Evolutionary conservation across 2,797 vertebrate genomes (phyloP).

Genomic region (Neoniphon sammara): DNA sequence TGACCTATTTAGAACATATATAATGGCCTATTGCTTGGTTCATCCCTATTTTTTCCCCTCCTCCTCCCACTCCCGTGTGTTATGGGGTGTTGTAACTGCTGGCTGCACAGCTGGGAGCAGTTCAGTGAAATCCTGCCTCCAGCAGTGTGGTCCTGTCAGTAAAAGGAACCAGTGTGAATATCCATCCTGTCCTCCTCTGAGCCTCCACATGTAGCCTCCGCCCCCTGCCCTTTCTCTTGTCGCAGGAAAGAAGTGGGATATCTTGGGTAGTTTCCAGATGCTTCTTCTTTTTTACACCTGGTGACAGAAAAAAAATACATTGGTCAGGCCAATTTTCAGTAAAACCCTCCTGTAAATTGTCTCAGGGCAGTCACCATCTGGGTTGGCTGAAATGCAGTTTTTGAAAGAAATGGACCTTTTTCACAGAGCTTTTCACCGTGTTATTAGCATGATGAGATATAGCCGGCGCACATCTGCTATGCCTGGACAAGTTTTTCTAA

Average conservation of each 20-base stretch:
- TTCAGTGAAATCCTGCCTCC: neutral
- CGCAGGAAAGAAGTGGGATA: neutral
- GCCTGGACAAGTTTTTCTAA: constrained; percentile 31
- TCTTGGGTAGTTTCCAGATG: constrained; percentile 46
- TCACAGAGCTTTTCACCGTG: constrained; percentile 18
- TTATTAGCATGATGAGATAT: constrained; percentile 8
- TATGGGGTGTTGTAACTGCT: neutral
- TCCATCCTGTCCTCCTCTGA: too few species aligned
- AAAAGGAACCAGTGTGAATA: constrained; percentile 6
- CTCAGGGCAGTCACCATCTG: constrained; percentile 30
- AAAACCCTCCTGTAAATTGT: constrained; percentile 44
- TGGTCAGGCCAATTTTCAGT: constrained; percentile 39
- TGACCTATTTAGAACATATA: too few species aligned
- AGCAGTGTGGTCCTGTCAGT: neutral
- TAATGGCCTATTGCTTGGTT: too few species aligned
- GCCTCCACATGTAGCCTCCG: too few species aligned
- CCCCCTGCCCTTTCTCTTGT: neutral
- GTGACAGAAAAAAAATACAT: constrained; percentile 38
- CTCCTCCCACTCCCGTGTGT: neutral
- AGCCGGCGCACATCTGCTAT: neutral
- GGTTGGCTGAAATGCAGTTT: constrained; percentile 25
- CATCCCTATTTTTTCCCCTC: neutral
- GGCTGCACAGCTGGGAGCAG: constrained; percentile 9
- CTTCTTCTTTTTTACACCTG: constrained; percentile 32
- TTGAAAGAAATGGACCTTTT: constrained; percentile 27